Percentiles rank a stretch among this genome's conserved stretches.
These are phyloP conservation scores for Protosalanx chinensis DNA, from an alignment of 2,797 vertebrate genomes.

Conservation along the genomic window DNA sequence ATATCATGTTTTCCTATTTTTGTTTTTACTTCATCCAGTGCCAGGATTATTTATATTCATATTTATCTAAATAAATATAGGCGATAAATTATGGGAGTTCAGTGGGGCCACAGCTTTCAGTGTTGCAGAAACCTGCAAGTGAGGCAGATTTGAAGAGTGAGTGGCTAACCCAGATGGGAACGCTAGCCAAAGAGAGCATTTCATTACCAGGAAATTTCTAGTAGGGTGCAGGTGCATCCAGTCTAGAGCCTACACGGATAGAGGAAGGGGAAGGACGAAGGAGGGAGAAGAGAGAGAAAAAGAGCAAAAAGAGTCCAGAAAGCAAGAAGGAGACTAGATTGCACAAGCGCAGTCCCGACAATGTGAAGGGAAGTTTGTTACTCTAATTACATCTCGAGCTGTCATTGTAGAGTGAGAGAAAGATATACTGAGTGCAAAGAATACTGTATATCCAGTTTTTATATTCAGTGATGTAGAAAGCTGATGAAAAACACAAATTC, in stretches of 20 bases:
- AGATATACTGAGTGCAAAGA: too few relatives aligned
- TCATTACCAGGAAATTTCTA: conserved; percentile 2
- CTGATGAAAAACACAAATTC: too few relatives aligned
- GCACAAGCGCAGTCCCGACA: not conserved
- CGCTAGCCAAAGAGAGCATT: conserved; percentile 13
- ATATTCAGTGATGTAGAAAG: too few relatives aligned
- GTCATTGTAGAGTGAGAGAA: too few relatives aligned
- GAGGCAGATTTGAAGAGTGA: conserved; percentile 28
- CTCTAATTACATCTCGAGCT: too few relatives aligned
- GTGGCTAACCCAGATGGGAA: conserved; percentile 22
- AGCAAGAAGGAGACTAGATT: not conserved
- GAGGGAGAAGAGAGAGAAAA: not conserved
- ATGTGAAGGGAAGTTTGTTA: too few relatives aligned
- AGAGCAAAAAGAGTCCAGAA: not conserved
- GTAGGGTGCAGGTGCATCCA: conserved; percentile 2
- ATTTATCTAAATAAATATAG: conserved; percentile 28
- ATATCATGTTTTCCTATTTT: too few relatives aligned
- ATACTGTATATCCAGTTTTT: too few relatives aligned
- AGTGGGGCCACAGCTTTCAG: conserved; percentile 23
- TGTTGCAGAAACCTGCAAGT: conserved; percentile 20
- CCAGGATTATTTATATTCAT: conserved; percentile 22
- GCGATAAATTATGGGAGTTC: conserved; percentile 19
- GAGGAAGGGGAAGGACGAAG: not conserved
- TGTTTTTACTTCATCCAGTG: not conserved
- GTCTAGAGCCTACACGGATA: conserved; percentile 1